A percentile compares a stretch with the other conserved stretches of the same genome.
These are phyloP conservation scores for Tiliacea citrago DNA, from an alignment of 2,888 invertebrate species.

Conservation along the genomic window DNA sequence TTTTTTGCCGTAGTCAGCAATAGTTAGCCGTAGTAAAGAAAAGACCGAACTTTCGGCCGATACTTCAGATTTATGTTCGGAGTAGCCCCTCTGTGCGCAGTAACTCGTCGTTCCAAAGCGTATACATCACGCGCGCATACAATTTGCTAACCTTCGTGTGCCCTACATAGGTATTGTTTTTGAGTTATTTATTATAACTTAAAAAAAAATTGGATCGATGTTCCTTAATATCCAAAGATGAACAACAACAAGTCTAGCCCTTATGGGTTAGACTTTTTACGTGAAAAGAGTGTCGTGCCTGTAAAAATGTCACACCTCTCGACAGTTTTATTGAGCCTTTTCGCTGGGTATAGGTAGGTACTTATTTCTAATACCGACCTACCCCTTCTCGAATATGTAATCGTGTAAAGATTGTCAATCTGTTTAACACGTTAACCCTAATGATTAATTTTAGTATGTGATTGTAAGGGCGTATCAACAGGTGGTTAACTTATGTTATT, in stretches of 20 bases:
- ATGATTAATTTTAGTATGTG: slow-evolving; percentile 46
- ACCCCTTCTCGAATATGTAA: not conserved
- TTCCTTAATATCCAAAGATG: too few species aligned
- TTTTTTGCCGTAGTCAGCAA: too few species aligned
- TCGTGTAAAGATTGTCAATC: slow-evolving; percentile 21
- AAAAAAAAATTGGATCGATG: too few species aligned
- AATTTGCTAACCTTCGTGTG: too few species aligned
- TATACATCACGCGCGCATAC: too few species aligned
- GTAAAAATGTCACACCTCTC: not conserved
- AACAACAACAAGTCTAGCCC: too few species aligned
- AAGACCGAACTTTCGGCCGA: too few species aligned
- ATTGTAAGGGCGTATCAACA: slow-evolving; percentile 74
- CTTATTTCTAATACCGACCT: not conserved
- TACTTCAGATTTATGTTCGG: too few species aligned
- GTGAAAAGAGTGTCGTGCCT: not conserved
- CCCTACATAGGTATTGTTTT: not conserved
- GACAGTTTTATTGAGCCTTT: not conserved
- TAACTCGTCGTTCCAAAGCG: too few species aligned
- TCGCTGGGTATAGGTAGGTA: too few species aligned
- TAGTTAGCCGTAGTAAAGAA: too few species aligned
- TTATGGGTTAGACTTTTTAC: not conserved
- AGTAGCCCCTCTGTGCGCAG: too few species aligned
- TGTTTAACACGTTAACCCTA: slow-evolving; percentile 12
- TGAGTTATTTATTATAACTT: not conserved
- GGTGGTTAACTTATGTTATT: slow-evolving; percentile 75